These are phyloP conservation scores for Cairina moschata DNA, from an alignment of 2,113 vertebrate genomes.

Conservation along the genomic window DNA sequence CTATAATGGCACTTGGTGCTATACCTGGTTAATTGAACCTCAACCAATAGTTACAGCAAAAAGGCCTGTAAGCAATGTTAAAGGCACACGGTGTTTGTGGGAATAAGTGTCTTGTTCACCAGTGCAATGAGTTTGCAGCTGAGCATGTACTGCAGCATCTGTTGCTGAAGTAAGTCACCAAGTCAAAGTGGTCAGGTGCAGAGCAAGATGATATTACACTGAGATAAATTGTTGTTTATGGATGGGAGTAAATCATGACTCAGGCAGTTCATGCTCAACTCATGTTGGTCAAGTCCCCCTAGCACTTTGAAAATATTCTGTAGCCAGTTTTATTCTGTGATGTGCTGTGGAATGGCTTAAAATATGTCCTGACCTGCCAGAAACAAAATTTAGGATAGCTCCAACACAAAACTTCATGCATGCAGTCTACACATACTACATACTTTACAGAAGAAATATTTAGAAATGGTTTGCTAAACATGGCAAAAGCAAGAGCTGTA, in stretches of 20 bases:
- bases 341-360: background rate
- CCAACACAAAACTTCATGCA: background rate
- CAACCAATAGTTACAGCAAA: background rate
- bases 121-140: background rate
- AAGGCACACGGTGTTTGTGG: background rate
- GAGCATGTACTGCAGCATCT: background rate
- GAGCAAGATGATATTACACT: background rate
- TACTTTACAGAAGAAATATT: background rate
- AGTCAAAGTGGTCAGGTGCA: background rate
- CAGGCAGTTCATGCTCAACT: background rate
- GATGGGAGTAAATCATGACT: background rate
- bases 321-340: background rate
- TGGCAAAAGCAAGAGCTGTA: background rate
- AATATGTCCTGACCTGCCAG: background rate
- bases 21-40: background rate
- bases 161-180: background rate
- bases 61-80: background rate
- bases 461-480: background rate
- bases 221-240: background rate
- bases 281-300: background rate
- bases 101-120: background rate
- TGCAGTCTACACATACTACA: background rate
- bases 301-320: background rate
- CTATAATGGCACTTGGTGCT: background rate
- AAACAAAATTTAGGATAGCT: background rate